Base-by-base conservation (phyloP, 2,888 invertebrate species). In the Drosophila melanosoma region DNA sequence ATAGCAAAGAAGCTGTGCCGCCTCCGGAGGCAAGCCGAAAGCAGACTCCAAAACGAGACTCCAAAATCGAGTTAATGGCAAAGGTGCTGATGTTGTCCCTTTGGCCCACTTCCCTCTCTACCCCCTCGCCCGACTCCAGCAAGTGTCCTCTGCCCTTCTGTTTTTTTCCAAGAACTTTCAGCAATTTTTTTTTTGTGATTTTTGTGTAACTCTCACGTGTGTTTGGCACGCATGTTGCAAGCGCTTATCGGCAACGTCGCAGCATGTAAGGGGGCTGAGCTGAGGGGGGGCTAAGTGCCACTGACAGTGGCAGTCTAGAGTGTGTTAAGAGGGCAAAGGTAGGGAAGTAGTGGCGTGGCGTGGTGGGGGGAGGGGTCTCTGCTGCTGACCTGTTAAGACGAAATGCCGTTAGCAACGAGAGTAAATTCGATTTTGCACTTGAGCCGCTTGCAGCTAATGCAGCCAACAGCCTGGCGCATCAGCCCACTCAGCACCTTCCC, bases 361-460 rank as follows among this genome's bases (percentile, higher is more conserved):
- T 15, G 20, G n/a, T 45, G n/a, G 53, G 20, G 20, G 20, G 49
- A 38, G 49, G 49, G 60, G 51, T 61, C 49, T 52, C 52, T 59
- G 57, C 69, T 63, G 49, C 70, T 87, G 85, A 86, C 79, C 83
- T 87, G 70, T 69, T 69, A 76, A 76, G 87, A 80, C 76, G 79
- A 89, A 87, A 87, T 88, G 90, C 86, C 90, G 83, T 87, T 87
- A 87, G 88, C 79, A 71, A 68, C 70, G 75, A 64, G 81, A 75
- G 76, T 72, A 87, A 87, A 87, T 89, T 87, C 87, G 87, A 87
- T 87, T 87, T 87, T 87, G 90, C 87, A 87, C 87, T 87, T 85
- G 88, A 89, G 90, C 87, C 86, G 74, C 87, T 79, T 81, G 88
- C 88, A 76, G 87, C 88, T 89, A 87, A 89, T 87, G 90, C 86